phyloP scores from a whole-genome alignment of 2,797 vertebrate species.

The Coracias cyanogaster region DNA sequence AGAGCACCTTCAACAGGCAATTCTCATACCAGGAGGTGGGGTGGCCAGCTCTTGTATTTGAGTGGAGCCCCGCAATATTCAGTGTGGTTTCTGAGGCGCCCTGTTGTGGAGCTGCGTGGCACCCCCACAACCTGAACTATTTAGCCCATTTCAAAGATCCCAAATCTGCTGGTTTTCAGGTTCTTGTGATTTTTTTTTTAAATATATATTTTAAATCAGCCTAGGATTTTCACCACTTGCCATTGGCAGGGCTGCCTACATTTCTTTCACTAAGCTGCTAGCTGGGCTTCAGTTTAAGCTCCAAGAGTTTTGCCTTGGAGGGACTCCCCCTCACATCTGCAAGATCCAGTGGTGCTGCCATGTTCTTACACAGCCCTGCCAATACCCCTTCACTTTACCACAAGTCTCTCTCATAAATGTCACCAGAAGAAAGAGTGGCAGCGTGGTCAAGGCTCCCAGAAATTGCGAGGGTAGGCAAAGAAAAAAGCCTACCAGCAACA shows the following conservation, averaged over 20 bases:
- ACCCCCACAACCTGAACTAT: not conserved
- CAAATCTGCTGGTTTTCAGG: not conserved
- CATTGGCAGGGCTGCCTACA: not conserved
- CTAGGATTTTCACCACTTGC: not conserved
- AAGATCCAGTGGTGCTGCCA: not conserved
- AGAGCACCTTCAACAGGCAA: not conserved
- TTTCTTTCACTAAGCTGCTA: not conserved
- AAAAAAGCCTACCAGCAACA: not conserved
- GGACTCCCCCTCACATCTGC: not conserved
- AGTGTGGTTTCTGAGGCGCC: not conserved
- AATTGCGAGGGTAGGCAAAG: slow-evolving; percentile 26
- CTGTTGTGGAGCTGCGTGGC: not conserved
- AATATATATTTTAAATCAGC: not conserved
- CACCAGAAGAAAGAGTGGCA: not conserved
- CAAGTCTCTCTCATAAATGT: not conserved
- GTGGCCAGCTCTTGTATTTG: not conserved
- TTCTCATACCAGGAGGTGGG: not conserved
- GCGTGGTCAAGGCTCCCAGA: not conserved
- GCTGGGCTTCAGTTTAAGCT: not conserved
- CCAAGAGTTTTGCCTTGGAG: slow-evolving; percentile 1
- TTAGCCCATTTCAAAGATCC: not conserved
- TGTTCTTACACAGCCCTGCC: not conserved
- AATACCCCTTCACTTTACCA: not conserved
- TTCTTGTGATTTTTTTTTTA: not conserved
- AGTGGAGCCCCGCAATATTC: not conserved